Percentiles rank a stretch among this genome's conserved stretches.
Conservation (phyloP, 2,797 vertebrate species). For the Bradypus variegatus region DNA sequence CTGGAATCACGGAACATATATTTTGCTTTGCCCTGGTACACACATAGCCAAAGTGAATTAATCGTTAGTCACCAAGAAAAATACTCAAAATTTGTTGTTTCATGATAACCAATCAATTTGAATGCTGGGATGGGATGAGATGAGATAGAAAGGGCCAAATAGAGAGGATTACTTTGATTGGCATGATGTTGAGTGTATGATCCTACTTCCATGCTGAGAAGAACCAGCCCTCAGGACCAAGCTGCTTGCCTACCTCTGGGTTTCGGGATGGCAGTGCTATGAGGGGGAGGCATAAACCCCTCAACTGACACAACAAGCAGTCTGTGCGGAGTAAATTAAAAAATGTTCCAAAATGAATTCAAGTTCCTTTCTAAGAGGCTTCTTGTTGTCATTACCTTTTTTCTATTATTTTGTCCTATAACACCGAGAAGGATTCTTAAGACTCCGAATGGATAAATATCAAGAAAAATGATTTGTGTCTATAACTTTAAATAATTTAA, state of each 20-base stretch:
- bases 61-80: background rate
- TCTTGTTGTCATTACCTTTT: background rate
- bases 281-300: background rate
- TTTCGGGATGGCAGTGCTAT: fast-evolving
- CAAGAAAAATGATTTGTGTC: background rate
- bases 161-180: background rate
- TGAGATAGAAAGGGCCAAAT: background rate
- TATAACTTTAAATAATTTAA: background rate
- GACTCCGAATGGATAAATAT: background rate
- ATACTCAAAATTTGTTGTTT: background rate
- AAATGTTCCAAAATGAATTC: background rate
- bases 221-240: no score
- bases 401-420: background rate
- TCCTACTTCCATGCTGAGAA: background rate
- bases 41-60: background rate
- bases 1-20: background rate
- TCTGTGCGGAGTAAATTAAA: background rate
- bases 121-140: background rate
- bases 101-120: background rate
- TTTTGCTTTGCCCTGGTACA: background rate
- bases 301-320: background rate
- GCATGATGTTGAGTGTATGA: background rate
- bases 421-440: background rate
- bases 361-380: background rate
- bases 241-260: background rate